phyloP scores from a whole-genome alignment of 2,113 vertebrate species.

The Ifrita kowaldi region DNA sequence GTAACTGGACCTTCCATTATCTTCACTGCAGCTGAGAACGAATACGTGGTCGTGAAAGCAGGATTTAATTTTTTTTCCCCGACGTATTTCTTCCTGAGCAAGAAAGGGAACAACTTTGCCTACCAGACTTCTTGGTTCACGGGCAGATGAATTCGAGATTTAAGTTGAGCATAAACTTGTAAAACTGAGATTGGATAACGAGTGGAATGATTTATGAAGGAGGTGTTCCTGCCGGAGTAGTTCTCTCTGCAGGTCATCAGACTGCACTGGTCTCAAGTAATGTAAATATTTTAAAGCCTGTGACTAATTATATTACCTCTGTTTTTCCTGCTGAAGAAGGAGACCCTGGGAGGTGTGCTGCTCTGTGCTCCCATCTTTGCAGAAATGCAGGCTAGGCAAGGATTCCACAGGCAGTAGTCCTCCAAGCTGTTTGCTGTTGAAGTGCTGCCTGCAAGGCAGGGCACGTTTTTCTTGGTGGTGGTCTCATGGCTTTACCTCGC shows the following conservation, averaged over 20 bases:
- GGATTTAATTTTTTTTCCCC: not conserved
- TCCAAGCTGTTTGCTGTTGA: not conserved
- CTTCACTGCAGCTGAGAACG: not conserved
- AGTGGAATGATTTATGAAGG: not conserved
- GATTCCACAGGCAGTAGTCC: not conserved
- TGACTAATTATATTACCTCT: not conserved
- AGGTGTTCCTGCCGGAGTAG: not conserved
- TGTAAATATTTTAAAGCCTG: conserved; percentile 29
- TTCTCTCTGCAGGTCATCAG: conserved; percentile 12
- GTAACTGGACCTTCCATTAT: not conserved
- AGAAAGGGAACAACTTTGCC: not conserved
- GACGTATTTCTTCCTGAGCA: not conserved
- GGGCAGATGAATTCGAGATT: not conserved
- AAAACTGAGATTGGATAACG: not conserved
- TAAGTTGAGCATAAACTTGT: not conserved
- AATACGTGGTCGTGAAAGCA: not conserved
- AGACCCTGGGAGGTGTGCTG: not conserved
- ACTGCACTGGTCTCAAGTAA: not conserved
- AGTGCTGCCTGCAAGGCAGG: not conserved
- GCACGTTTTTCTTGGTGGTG: not conserved
- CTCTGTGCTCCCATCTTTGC: not conserved
- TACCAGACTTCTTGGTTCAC: not conserved
- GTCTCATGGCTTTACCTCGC: not conserved
- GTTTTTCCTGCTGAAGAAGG: not conserved
- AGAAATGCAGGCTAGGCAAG: not conserved